These are phyloP conservation scores for Lycopodina hypogea DNA, from an alignment of 37 sponge, comb jelly and placozoan genomes.

Conservation along the genomic window DNA sequence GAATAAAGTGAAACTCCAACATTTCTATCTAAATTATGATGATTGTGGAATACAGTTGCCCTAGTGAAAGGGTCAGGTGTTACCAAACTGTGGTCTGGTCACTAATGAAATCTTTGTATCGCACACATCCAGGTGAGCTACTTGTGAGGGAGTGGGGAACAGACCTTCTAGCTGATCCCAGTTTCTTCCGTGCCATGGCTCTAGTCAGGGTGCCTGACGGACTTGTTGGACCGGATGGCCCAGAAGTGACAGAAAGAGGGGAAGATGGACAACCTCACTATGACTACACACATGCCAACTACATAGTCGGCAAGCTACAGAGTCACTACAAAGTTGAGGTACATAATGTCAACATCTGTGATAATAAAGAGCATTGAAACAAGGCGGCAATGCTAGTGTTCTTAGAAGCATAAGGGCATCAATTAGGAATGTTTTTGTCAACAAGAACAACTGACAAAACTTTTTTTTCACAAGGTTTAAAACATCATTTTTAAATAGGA, in stretches of 20 bases:
- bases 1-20: no score
- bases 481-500: no score
- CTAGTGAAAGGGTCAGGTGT: no score
- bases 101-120: background rate
- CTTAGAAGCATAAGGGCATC: no score
- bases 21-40: no score
- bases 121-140: constrained; percentile 6
- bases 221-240: constrained; percentile 8
- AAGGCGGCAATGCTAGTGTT: no score
- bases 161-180: constrained; percentile 41
- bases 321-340: background rate
- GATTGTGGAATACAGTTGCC: no score
- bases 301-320: background rate
- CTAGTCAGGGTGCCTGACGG: constrained; percentile 59
- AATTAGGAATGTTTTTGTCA: no score
- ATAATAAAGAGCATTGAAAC: no score
- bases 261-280: background rate
- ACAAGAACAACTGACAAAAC: no score
- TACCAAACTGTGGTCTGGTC: background rate
- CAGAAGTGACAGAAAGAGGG: background rate
- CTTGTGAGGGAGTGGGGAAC: constrained; percentile 65
- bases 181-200: constrained; percentile 64
- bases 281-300: background rate
- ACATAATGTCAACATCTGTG: background rate
- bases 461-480: no score